phyloP scores from a whole-genome alignment of 2,888 invertebrate genomes.

The Baronia brevicornis region DNA sequence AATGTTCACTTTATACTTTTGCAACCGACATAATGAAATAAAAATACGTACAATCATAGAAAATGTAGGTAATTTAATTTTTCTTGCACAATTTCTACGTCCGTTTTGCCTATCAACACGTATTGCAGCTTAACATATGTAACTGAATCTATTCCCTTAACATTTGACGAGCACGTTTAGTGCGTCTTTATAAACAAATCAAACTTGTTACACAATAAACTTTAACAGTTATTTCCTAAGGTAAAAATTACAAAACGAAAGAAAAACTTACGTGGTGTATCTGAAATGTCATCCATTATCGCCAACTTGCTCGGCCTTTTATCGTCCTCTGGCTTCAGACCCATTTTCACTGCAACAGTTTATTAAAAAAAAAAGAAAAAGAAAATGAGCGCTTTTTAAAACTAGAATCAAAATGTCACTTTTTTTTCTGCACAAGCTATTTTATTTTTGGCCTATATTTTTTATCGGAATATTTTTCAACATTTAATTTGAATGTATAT shows the following conservation, averaged over 20 bases:
- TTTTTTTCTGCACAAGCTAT: conserved; percentile 14
- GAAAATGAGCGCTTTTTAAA: conserved; percentile 23
- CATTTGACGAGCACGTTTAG: too few relatives aligned
- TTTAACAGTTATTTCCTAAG: too few relatives aligned
- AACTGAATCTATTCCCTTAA: too few relatives aligned
- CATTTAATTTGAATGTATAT: conserved; percentile 23
- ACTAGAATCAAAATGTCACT: conserved; percentile 17
- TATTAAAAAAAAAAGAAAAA: conserved; percentile 28
- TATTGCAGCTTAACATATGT: too few relatives aligned
- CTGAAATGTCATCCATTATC: conserved; percentile 63
- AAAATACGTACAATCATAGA: too few relatives aligned
- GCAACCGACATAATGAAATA: too few relatives aligned
- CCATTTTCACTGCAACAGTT: conserved; percentile 56
- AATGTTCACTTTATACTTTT: too few relatives aligned
- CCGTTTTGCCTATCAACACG: too few relatives aligned
- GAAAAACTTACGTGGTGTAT: conserved; percentile 57
- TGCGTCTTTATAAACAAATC: background rate
- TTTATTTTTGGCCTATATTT: conserved; percentile 40
- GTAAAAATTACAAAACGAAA: too few relatives aligned
- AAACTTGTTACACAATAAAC: too few relatives aligned
- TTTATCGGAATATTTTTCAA: conserved; percentile 29
- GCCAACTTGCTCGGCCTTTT: conserved; percentile 69
- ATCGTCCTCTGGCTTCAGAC: conserved; percentile 63
- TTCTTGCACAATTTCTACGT: too few relatives aligned
- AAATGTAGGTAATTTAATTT: too few relatives aligned